Base-by-base conservation (phyloP, 1,140 invertebrate genomes). In the Drosophila auraria region DNA sequence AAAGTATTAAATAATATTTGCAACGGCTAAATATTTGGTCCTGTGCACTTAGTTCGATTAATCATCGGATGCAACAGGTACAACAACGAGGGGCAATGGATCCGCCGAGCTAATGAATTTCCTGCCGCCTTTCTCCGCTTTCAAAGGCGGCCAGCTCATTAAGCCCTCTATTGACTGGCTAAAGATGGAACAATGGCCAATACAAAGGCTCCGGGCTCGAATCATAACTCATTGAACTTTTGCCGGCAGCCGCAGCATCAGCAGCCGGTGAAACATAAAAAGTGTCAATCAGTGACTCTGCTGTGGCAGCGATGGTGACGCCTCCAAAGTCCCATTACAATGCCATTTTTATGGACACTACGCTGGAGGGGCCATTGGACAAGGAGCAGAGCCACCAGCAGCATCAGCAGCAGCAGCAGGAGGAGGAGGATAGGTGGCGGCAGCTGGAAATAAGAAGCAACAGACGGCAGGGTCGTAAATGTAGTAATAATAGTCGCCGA, bases 141-240 rank as follows among this genome's bases (percentile, higher is more conserved):
- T 36, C 17, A 49, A 82, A 82, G 71, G 76, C 86, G 70, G 75
- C 71, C 71, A 68, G 80, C 83, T 87, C 83, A 87, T 87, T 87
- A 87, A 86, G 70, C 42, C 47, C 69, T 44, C 66, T 54, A 78
- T 78, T 77, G 72, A 66, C 50, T 62, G 62, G 33, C 44, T 38
- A 75, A 77, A 78, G 72, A 83, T 77, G 65, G 81, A 78, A 78
- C 75, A 78, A 78, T 78, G 65, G 71, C 69, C 71, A 61, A 61
- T 74, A 75, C 71, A 75, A 64, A 79, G 53, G 30, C 57, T 23
- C 60, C 54, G 50, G 49, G n/a, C 57, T 36, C 25, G 66, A 87
- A 87, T 83, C 83, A 87, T 87, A 87, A 87, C 83, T 87, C 83
- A 87, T 87, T 87, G 83, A 87, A 87, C 83, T 87, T 70, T 86